These are phyloP conservation scores for Epirrhoe tristata DNA, from an alignment of 2,888 invertebrate genomes.

Conservation along the genomic window DNA sequence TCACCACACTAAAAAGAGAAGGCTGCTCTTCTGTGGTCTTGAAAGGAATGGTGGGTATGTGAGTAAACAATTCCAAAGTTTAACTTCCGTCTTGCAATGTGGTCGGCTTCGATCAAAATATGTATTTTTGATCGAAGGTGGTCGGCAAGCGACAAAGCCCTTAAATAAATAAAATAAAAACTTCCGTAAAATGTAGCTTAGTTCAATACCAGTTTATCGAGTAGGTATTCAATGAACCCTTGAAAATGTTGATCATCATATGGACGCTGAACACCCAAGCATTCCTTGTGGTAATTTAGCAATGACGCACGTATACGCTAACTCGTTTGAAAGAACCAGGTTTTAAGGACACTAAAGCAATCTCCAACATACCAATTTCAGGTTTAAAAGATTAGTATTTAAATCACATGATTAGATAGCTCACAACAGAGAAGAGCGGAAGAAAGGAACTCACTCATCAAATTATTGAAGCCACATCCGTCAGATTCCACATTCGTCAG, in stretches of 20 bases:
- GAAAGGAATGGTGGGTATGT: neutral
- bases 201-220: neutral
- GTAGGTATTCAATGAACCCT: neutral
- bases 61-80: neutral
- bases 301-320: conserved; percentile 16
- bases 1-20: no score
- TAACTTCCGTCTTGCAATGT: neutral
- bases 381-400: neutral
- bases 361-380: neutral
- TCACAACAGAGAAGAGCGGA: no score
- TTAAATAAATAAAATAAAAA: neutral
- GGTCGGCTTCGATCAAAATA: no score
- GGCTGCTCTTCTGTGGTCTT: neutral
- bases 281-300: conserved; percentile 6
- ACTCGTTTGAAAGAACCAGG: conserved; percentile 15
- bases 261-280: neutral
- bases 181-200: neutral
- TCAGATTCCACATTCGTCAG: no score
- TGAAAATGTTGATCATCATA: neutral
- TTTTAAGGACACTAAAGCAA: conserved; percentile 7
- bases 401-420: no score
- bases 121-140: no score
- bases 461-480: no score
- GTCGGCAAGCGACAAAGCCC: no score
- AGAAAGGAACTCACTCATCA: no score